phyloP scores from a whole-genome alignment of 1,140 invertebrate genomes.

The Oscheius sp. region DNA sequence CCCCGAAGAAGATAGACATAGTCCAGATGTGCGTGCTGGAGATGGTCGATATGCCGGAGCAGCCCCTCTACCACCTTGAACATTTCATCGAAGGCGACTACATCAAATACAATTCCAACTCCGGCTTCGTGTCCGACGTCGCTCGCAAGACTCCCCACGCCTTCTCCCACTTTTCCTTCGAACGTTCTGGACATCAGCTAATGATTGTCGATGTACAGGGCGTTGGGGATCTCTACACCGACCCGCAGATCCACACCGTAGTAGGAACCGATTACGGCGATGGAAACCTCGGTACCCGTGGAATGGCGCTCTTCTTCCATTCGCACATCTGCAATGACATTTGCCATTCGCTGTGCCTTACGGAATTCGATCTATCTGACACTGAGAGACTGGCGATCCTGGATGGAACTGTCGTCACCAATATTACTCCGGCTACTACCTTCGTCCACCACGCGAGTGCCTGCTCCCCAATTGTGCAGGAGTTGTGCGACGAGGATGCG shows the following conservation, averaged over 20 bases:
- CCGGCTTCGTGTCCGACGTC: conserved; percentile 68
- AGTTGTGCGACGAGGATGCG: conserved; percentile 32
- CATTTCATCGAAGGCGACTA: conserved; percentile 70
- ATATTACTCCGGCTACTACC: background rate
- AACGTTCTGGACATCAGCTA: conserved; percentile 67
- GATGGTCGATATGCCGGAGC: conserved; percentile 64
- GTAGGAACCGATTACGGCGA: conserved; percentile 66
- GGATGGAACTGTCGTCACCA: conserved; percentile 21
- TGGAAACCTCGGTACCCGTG: conserved; percentile 68
- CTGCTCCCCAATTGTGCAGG: conserved; percentile 31
- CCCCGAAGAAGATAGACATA: conserved; percentile 70
- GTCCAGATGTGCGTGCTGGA: conserved; percentile 69
- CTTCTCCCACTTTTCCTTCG: conserved; percentile 70
- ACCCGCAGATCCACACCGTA: conserved; percentile 69
- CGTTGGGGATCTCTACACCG: conserved; percentile 70
- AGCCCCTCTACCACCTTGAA: conserved; percentile 68
- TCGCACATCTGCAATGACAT: conserved; percentile 68
- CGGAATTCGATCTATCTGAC: conserved; percentile 66
- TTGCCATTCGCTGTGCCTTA: conserved; percentile 65
- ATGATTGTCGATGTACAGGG: conserved; percentile 71
- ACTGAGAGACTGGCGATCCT: conserved; percentile 9
- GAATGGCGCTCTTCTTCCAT: conserved; percentile 70
- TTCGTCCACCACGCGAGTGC: conserved; percentile 29
- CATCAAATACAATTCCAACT: conserved; percentile 70
- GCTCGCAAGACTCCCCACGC: conserved; percentile 67